phyloP scores from a whole-genome alignment of 2,888 invertebrate species.

The Acanthosepion lycidas region DNA sequence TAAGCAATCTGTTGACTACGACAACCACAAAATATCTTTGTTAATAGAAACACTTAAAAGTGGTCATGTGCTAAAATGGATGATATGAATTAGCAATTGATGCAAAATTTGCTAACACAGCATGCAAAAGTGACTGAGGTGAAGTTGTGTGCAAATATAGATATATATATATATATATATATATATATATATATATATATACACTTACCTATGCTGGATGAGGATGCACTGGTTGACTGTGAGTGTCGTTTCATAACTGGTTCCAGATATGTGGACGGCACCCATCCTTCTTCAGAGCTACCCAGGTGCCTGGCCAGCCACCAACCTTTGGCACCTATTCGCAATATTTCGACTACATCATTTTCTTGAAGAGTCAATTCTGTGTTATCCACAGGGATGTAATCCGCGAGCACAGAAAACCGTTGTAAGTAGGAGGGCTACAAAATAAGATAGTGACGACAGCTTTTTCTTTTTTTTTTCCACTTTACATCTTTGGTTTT shows the following conservation, averaged over 20 bases:
- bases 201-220: conserved; percentile 61
- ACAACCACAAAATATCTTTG: background rate
- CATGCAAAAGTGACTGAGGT: background rate
- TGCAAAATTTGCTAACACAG: background rate
- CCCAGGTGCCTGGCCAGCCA: conserved; percentile 89
- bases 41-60: background rate
- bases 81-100: background rate
- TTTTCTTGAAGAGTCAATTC: conserved; percentile 93
- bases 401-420: conserved; percentile 92
- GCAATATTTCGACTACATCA: conserved; percentile 89
- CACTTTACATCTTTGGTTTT: background rate
- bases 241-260: conserved; percentile 58
- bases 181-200: background rate
- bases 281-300: conserved; percentile 85
- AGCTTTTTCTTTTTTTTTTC: background rate
- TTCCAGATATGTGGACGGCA: conserved; percentile 89
- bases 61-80: background rate
- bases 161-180: background rate
- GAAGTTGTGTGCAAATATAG: background rate
- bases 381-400: conserved; percentile 90
- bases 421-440: conserved; percentile 78
- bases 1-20: background rate
- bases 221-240: conserved; percentile 57
- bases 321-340: conserved; percentile 96
- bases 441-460: background rate